Evolutionary conservation across 2,113 vertebrate genomes (phyloP).

Genomic region (Strix aluco): DNA sequence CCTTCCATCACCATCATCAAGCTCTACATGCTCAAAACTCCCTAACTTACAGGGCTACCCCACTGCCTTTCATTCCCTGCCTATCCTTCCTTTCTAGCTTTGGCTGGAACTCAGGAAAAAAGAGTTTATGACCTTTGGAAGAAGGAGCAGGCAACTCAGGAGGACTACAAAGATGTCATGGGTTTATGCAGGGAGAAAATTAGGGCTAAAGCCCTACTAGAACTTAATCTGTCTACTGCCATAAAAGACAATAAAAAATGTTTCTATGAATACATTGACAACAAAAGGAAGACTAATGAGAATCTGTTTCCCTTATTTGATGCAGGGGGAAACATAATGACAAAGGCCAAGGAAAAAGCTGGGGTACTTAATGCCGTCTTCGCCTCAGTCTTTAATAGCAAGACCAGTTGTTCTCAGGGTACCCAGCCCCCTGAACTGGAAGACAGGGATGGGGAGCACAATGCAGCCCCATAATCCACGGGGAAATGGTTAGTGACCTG

Average conservation of each 20-base stretch:
- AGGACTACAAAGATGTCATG: background rate
- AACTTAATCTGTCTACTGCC: background rate
- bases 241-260: background rate
- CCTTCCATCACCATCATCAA: background rate
- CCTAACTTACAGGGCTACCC: background rate
- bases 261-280: background rate
- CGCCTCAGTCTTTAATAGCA: background rate
- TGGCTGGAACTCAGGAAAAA: background rate
- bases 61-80: background rate
- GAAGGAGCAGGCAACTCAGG: background rate
- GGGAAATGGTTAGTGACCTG: background rate
- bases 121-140: background rate
- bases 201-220: background rate
- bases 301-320: too few relatives aligned
- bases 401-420: background rate
- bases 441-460: background rate
- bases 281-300: background rate
- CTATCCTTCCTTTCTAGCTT: background rate
- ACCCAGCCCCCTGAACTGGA: background rate
- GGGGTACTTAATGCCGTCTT: background rate
- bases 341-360: background rate
- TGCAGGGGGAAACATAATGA: background rate
- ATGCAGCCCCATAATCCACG: background rate
- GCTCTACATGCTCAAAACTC: background rate
- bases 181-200: background rate